Base-by-base conservation (phyloP, 2,888 invertebrate species). In the Tenthredo mesomela region DNA sequence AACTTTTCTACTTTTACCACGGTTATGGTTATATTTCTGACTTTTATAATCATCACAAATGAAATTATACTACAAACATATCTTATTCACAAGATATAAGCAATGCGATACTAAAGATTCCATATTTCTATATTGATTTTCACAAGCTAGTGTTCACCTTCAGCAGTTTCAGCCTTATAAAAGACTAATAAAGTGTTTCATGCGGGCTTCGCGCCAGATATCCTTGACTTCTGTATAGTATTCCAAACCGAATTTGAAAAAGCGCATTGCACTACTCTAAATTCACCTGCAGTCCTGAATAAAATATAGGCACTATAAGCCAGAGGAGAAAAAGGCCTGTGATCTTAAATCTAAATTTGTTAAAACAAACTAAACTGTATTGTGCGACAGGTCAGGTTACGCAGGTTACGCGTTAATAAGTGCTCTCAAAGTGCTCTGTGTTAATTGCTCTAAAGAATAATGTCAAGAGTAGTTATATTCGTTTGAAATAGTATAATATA, bases 331-430 rank as follows among this genome's bases (percentile, higher is more conserved):
- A 21, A 25, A 0, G 21, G 10, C 61, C 12, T 58, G 10, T 25
- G 25, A 25, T 61, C 61, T 61, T 73, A 73, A 43, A 73, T 43
- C 71, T 21, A 21, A 18, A 73, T 73, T 73, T 40, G 7, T 73
- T 18, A 21, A 67, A 33, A 33, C 1, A 67, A 33, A 67, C 71
- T 73, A 21, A 73, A 73, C 43, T 73, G 71, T 37, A 43, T 73
- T 73, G 71, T 73, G 37, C 18, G 40, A 21, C 18, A 73, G 71
- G 71, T 73, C 71, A 43, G 71, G 71, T 73, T 73, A 73, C 71
- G 43, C 71, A 21, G 71, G 71, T n/a, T n/a, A n/a, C n/a, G n/a
- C n/a, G 43, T 73, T 73, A 73, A 73, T 40, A 73, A 73, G 71
- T 73, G 40, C 71, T 43, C 71, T 43, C 21, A 40, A 21, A 21